Percentiles rank a stretch among this genome's conserved stretches.
These are phyloP conservation scores for Alosa alosa DNA, from an alignment of 2,113 vertebrate species.

Conservation along the genomic window DNA sequence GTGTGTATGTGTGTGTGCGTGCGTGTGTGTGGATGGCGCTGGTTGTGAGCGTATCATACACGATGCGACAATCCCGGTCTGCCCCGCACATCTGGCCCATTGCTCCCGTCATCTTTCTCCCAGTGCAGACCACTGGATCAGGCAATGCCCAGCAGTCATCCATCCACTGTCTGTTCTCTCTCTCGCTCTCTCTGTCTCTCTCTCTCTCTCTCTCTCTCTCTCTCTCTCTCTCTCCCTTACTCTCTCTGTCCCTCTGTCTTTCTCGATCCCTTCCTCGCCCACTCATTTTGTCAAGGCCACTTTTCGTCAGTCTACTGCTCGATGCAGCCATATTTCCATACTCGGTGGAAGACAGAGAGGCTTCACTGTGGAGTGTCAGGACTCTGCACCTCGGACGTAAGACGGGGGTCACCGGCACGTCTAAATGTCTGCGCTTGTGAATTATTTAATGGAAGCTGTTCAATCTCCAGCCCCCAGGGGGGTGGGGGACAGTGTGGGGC, in stretches of 20 bases:
- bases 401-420: neutral
- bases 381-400: neutral
- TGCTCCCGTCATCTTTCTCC: neutral
- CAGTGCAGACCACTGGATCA: neutral
- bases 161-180: neutral
- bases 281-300: neutral
- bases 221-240: conserved; percentile 27
- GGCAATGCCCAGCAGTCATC: neutral
- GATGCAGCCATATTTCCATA: neutral
- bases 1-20: conserved; percentile 4
- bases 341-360: neutral
- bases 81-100: neutral
- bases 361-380: neutral
- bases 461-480: neutral
- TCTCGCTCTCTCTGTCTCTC: neutral
- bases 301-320: neutral
- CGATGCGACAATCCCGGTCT: neutral
- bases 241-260: neutral
- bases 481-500: too few relatives aligned
- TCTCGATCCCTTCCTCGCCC: neutral
- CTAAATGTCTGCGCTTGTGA: neutral
- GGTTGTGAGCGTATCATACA: conserved; percentile 18
- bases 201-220: conserved; percentile 31
- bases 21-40: conserved; percentile 12
- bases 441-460: neutral